phyloP scores from a whole-genome alignment of 2,113 vertebrate species.

The Cygnus buccinator region DNA sequence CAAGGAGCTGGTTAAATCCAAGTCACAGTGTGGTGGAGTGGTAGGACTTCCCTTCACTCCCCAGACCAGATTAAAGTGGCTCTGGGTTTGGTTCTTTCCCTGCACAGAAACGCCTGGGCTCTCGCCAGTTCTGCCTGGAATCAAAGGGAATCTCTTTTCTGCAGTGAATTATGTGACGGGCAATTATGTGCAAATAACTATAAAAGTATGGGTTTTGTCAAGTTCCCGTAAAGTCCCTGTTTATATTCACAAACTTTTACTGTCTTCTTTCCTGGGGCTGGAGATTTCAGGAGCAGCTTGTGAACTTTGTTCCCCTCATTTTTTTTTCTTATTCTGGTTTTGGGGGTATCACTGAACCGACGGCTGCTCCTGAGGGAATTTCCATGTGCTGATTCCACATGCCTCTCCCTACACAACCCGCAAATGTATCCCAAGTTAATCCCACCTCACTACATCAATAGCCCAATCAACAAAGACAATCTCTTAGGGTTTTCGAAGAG shows the following conservation, averaged over 20 bases:
- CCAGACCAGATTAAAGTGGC: not conserved
- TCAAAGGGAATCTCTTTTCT: slow-evolving; percentile 59
- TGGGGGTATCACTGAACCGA: not conserved
- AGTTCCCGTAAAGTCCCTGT: slow-evolving; percentile 28
- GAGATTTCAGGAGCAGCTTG: slow-evolving; percentile 11
- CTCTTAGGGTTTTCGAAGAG: not conserved
- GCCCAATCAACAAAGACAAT: not conserved
- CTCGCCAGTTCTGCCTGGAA: not conserved
- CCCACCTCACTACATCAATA: not conserved
- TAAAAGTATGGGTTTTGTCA: slow-evolving; percentile 47
- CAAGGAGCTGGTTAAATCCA: not conserved
- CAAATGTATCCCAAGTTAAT: not conserved
- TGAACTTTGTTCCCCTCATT: slow-evolving; percentile 1
- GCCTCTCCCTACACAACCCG: not conserved
- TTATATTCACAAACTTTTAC: slow-evolving; percentile 23
- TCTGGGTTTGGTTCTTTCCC: slow-evolving; percentile 22
- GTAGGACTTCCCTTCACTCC: not conserved
- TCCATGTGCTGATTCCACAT: not conserved
- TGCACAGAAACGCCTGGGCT: slow-evolving; percentile 9
- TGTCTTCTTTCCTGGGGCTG: not conserved
- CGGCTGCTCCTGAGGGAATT: not conserved
- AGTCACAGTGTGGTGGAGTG: fast-evolving
- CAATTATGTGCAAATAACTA: slow-evolving; percentile 51
- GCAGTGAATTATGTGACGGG: slow-evolving; percentile 26
- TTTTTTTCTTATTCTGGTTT: not conserved